phyloP scores from a whole-genome alignment of 2,797 vertebrate genomes.

The Nyctalus aviator region DNA sequence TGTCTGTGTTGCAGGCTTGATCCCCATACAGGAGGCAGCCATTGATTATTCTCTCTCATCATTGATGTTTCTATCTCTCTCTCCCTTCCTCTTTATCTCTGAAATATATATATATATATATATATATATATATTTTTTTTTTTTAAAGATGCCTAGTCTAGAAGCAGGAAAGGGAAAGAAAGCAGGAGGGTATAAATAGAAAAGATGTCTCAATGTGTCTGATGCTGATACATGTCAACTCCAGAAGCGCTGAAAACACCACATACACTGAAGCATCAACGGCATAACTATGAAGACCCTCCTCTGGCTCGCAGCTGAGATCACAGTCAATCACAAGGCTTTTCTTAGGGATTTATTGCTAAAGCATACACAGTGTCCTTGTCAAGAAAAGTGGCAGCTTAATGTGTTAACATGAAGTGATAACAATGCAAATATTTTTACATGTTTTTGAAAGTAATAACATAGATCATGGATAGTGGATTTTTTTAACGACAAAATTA shows the following conservation, averaged over 20 bases:
- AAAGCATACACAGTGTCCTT: background rate
- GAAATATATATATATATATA: too few relatives aligned
- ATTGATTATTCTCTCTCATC: too few relatives aligned
- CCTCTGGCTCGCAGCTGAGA: background rate
- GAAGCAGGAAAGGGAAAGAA: background rate
- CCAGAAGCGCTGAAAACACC: background rate
- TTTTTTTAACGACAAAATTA: constrained; percentile 25
- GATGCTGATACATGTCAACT: background rate
- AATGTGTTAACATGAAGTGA: background rate
- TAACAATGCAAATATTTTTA: constrained; percentile 27
- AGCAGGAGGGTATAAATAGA: background rate
- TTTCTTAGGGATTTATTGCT: background rate
- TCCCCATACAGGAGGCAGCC: too few relatives aligned
- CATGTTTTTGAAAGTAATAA: constrained; percentile 17
- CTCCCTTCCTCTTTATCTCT: too few relatives aligned
- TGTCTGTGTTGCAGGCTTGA: too few relatives aligned
- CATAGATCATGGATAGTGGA: background rate
- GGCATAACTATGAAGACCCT: background rate
- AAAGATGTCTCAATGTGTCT: background rate
- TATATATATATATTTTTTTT: too few relatives aligned
- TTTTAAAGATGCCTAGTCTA: background rate
- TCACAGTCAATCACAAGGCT: background rate
- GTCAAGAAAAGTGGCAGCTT: background rate
- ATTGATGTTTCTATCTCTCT: too few relatives aligned
- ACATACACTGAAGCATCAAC: background rate